These are phyloP conservation scores for Oreochromis aureus DNA, from an alignment of 2,113 vertebrate species.

Conservation along the genomic window DNA sequence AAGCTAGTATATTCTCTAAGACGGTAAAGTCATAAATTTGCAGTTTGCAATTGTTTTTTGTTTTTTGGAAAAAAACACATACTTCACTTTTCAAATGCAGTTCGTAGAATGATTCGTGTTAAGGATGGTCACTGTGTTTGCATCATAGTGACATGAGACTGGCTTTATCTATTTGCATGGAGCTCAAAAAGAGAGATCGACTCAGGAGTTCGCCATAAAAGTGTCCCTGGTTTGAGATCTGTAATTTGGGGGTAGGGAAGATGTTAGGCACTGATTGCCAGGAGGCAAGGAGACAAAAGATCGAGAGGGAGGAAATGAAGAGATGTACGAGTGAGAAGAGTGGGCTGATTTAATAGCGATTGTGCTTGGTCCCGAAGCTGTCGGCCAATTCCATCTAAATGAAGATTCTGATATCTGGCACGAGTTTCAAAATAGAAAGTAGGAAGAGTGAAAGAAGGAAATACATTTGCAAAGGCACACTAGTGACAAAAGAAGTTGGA, in stretches of 20 bases:
- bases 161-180: background rate
- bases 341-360: constrained; percentile 9
- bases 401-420: background rate
- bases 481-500: background rate
- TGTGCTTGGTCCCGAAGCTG: background rate
- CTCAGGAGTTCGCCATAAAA: background rate
- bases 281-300: constrained; percentile 1
- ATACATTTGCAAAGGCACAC: background rate
- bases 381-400: background rate
- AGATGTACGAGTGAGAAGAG: background rate
- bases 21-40: background rate
- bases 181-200: background rate
- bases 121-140: background rate
- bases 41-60: background rate
- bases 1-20: background rate
- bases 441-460: background rate
- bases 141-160: background rate
- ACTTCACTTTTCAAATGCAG: background rate
- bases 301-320: background rate
- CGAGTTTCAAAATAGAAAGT: background rate
- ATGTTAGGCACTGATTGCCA: constrained; percentile 7
- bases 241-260: constrained; percentile 2
- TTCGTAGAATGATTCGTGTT: background rate
- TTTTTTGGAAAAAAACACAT: background rate
- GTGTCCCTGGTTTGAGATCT: constrained; percentile 16